Conservation (phyloP, 2,797 vertebrate species). For the Euthynnus affinis region DNA sequence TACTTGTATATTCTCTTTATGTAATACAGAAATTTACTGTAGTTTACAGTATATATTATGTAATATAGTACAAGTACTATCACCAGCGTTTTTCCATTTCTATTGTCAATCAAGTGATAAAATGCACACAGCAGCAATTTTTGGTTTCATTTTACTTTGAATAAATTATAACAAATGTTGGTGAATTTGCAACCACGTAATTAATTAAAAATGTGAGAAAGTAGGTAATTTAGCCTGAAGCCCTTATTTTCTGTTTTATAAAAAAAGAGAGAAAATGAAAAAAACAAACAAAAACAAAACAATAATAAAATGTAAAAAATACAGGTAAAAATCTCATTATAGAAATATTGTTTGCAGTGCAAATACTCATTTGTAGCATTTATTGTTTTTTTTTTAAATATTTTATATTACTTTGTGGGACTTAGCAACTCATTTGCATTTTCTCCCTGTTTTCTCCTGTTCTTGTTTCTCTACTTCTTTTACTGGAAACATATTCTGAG, state of each 20-base stretch:
- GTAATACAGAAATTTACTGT: not conserved
- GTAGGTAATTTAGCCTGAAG: not conserved
- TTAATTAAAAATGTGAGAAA: not conserved
- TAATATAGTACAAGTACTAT: not conserved
- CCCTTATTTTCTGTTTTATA: not conserved
- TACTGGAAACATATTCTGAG: not conserved
- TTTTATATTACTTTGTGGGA: not conserved
- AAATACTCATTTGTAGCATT: conserved; percentile 5
- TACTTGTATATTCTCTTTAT: not conserved
- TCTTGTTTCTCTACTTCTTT: no score
- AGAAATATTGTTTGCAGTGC: not conserved
- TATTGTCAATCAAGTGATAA: not conserved
- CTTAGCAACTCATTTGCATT: conserved; percentile 27
- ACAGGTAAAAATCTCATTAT: not conserved
- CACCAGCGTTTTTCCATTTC: not conserved
- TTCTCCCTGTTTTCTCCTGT: not conserved
- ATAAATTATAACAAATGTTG: no score
- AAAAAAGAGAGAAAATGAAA: not conserved
- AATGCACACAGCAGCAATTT: not conserved
- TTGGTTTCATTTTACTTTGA: not conserved
- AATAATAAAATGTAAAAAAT: not conserved
- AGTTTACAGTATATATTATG: not conserved
- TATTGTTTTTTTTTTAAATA: conserved; percentile 6
- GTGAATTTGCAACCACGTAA: no score
- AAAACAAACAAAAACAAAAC: no score